Evolutionary conservation across 1,140 invertebrate genomes (phyloP), one percentile per base, ranked within the genome.

Genomic region (Lasioglossum baleicum): DNA sequence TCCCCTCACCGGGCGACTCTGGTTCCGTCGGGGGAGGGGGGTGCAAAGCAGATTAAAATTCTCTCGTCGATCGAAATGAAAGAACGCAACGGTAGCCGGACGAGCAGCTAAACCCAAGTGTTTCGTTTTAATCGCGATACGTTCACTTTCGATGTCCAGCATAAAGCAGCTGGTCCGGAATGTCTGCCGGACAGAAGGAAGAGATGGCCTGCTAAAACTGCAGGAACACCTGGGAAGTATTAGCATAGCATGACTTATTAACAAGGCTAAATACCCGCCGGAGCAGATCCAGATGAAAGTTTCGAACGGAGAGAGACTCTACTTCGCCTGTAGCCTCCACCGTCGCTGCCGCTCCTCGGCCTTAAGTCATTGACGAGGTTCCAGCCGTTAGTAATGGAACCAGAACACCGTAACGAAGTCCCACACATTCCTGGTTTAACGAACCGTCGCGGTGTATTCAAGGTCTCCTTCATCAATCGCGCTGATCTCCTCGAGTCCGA

Each of bases 401-500:
- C 83, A 74, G 83, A 81, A 85, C 83, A 81, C 73, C 79, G 83
- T 85, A 74, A 85, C 83, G 78, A 81, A 85, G 79, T 85, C 83
- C 83, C 68, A 84, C 83, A 81, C 79, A 77, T 85, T 85, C 83
- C 79, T 81, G 79, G 74, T 77, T 81, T 84, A 85, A 85, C 83
- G 79, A 85, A 84, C 83, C 83, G 80, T 81, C 83, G 31, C 26
- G 35, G 53, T n/a, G 31, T 68, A 83, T 76, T 77, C 83, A 84
- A 85, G 83, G 83, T 81, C 83, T 71, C 80, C 48, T 68, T 78
- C 83, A 35, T 63, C 42, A 74, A 75, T 60, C 80, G 75, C 48
- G 68, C 63, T 63, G 42, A 75, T 79, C 76, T 83, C 51, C 75
- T 31, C 70, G 83, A 66, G 56, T 53, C 71, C 77, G 65, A 84